Evolutionary conservation across 2,113 vertebrate genomes (phyloP), one percentile per base, ranked within the genome.

Genomic region (Chitala chitala): DNA sequence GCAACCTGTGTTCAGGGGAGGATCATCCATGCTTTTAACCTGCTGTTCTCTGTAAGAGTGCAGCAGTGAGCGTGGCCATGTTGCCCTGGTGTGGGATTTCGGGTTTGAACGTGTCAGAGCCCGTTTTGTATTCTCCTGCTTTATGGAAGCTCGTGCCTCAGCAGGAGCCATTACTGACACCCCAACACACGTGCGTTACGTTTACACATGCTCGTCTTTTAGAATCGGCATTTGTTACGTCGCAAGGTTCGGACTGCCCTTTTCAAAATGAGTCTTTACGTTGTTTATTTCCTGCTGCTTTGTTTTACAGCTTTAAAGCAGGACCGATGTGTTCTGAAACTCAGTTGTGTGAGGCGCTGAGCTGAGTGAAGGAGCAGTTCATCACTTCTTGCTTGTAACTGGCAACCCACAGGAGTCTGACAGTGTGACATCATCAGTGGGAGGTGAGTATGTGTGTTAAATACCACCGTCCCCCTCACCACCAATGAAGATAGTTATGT

Each of bases 381-480:
- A 29, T 63, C 10, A 33, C 59, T 38, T 36, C 17, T 40, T 7
- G 6, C 7, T 63, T 29, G 17, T 63, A 38, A 63, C 33, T 22
- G 38, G 64, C 64, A 66, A 46, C 64, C 64, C 26, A 22, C 38
- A 66, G 22, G 64, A 42, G 64, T 66, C 36, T 63, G 12, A n/a
- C 59, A 42, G 64, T 66, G 24, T 63, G 12, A n/a, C 59, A 66
- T 46, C 40, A 66, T 46, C 64, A 42, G 64, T 63, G 24, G 40
- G 40, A 46, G 64, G 6, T 3, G 3, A 44, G 33, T 66, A 63
- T 46, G 64, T 66, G 36, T 66, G 40, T 44, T 22, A 66, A n/a
- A n/a, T n/a, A n/a, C n/a, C n/a, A 42, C 20, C 36, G 20, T 66
- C 2, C 63, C 24, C 63, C n/a, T 33, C 63, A 33, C 24, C 31